Conservation (phyloP, 2,113 vertebrate species). For the Hippocampus zosterae region DNA sequence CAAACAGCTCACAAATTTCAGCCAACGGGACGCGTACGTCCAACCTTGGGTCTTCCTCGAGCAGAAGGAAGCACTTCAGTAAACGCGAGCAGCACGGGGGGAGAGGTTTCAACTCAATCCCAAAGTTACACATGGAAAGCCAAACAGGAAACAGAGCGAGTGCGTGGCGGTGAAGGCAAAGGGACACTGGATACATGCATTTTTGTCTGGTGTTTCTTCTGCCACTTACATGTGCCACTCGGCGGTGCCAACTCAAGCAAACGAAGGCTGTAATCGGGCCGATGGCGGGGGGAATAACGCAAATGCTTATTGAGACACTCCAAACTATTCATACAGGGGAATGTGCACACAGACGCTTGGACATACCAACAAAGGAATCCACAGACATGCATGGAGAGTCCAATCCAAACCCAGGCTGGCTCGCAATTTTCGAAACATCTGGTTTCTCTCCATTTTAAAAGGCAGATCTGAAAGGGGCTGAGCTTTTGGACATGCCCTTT, state of each 20-base stretch:
- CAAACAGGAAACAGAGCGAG: conserved; percentile 55
- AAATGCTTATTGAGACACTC: conserved; percentile 28
- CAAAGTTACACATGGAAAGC: conserved; percentile 45
- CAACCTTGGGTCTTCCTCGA: conserved; percentile 36
- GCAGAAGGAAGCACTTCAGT: conserved; percentile 33
- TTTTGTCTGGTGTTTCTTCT: conserved; percentile 55
- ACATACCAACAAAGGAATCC: conserved; percentile 26
- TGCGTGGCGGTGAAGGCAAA: conserved; percentile 43
- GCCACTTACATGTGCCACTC: conserved; percentile 40
- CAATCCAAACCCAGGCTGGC: conserved; percentile 17
- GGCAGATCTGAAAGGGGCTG: conserved; percentile 34
- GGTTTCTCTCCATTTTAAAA: conserved; percentile 33
- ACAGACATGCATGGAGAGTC: conserved; percentile 33
- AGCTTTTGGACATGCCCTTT: conserved; percentile 42
- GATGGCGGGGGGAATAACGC: conserved; percentile 49
- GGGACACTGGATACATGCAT: conserved; percentile 48
- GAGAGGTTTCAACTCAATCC: conserved; percentile 38
- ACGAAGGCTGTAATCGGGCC: conserved; percentile 50
- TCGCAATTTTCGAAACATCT: conserved; percentile 46
- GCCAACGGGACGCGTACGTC: conserved; percentile 2
- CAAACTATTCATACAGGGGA: conserved; percentile 27
- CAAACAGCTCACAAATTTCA: conserved; percentile 48
- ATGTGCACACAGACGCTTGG: conserved; percentile 15
- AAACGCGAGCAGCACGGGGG: background rate
- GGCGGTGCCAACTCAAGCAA: conserved; percentile 65